Evolutionary conservation across 2,797 vertebrate species (phyloP), one percentile per base, ranked within the genome.

Genomic region (Sebastes nivosus): DNA sequence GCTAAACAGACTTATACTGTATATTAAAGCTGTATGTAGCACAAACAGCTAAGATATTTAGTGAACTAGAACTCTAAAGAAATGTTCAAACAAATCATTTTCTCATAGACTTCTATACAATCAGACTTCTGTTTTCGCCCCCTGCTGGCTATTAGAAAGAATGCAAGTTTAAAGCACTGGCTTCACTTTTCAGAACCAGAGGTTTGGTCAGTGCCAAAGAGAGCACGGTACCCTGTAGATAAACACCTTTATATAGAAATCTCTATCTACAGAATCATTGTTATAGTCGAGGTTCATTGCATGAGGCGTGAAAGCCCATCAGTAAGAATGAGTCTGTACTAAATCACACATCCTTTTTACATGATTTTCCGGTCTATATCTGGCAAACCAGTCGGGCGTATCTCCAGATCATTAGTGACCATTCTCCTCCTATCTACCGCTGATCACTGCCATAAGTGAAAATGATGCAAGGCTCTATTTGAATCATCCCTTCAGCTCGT

Each of bases 381-480:
- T 71, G 77, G 63, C 76, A 79, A 46, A 66, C 32, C 52, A 68
- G 60, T 67, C 61, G 70, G 46, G 72, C 9, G 20, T 50, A 55
- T 78, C 75, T 68, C 68, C 55, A 81, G 72, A 80, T 84, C 81
- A 92, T 91, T 80, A 87, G 74, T 67, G 71, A 67, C 67, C 75
- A 65, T 83, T 82, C 61, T 82, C 68, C 75, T 52, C 58, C 24
- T 46, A 34, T 71, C 73, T 30, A 2, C 55, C 29, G 75, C 76
- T 79, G 30, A 86, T 87, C 79, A 77, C 83, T 60, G 81, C 72
- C 75, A 72, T 63, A 65, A 88, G 73, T 72, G 61, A 77, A 85
- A 79, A 72, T 65, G 22, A 80, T 79, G 46, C 71, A 72, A 38
- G 42, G 25, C 55, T 88, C 38, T 29, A 18, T 83, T 74, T 72